Base-by-base conservation (phyloP, 1,140 invertebrate species). In the Alviniconcha marisindica region DNA sequence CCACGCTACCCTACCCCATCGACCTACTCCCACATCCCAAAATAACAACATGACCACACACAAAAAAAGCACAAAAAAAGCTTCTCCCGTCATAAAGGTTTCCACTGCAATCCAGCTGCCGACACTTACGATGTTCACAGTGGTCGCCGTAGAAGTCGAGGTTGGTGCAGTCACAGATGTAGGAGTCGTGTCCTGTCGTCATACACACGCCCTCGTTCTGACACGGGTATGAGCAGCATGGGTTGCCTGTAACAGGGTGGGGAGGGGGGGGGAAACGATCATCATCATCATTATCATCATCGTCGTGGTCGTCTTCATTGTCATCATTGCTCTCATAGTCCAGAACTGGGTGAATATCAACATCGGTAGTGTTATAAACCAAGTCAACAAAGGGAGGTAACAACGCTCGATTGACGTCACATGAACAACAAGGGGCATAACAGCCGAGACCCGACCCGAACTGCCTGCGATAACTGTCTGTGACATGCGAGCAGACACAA, bases 211-310 rank as follows among this genome's bases (percentile, higher is more conserved):
- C 92, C 31, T 87, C 77, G 82, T 93, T 91, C 78, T 91, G 87
- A 85, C 92, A 93, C 5, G 92, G 92, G 83, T 87, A 92, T 28
- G 91, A 91, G 76, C 92, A 93, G 81, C 92, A 93, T 1, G 90
- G 87, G 84, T 92, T 91, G 71, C 60, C 89, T 88, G 82, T 28
- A 84, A 83, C n/a, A 77, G 18, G 56, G 79, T 18, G 60, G 7
- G 18, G 14, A n/a, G 44, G 4, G 60, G n/a, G 4, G 15, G n/a
- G 1, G n/a, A 54, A 24, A 21, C 38, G 28, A 38, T 48, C 42
- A 40, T 18, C 73, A 21, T 40, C 15, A 38, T 48, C 15, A 48
- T 28, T 51, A 28, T n/a, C n/a, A 42, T 77, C 7, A 77, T 31
- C 31, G 33, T 21, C 28, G 48, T 18, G 38, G 28, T 14, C 31